Evolutionary conservation across 2,797 vertebrate genomes (phyloP).

Genomic region (Onychomys arenicola): DNA sequence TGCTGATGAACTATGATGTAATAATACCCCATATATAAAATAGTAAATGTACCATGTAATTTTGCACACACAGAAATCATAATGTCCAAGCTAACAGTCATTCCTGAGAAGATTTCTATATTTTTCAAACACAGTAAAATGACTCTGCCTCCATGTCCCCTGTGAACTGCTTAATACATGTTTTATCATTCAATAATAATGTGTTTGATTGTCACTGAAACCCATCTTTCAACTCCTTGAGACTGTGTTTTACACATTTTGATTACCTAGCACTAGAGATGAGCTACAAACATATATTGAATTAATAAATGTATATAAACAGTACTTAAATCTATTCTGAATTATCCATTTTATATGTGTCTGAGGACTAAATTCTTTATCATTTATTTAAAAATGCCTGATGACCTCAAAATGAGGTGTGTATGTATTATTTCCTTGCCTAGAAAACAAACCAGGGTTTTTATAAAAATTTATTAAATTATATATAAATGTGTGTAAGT

Average conservation of each 20-base stretch:
- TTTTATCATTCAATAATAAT: not conserved
- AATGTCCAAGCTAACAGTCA: not conserved
- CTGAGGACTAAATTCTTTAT: not conserved
- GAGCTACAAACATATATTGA: not conserved
- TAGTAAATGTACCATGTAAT: not conserved
- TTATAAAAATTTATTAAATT: not conserved
- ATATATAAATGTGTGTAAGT: not conserved
- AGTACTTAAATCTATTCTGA: not conserved
- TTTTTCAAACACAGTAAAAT: not conserved
- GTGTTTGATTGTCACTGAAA: not conserved
- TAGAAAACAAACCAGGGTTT: not conserved
- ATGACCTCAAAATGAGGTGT: not conserved
- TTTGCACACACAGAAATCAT: conserved; percentile 1
- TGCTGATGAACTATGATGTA: not conserved
- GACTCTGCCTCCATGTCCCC: not conserved
- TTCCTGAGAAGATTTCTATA: not conserved
- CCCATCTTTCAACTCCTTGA: not conserved
- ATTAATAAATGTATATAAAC: conserved; percentile 18
- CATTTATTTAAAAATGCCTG: not conserved
- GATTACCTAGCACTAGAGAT: not conserved
- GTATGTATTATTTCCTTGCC: not conserved
- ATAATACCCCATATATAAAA: not conserved
- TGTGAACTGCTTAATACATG: not conserved
- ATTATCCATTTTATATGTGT: not conserved
- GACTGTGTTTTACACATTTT: not conserved